phyloP scores from a whole-genome alignment of 2,113 vertebrate species.

The Anarrhichthys ocellatus region DNA sequence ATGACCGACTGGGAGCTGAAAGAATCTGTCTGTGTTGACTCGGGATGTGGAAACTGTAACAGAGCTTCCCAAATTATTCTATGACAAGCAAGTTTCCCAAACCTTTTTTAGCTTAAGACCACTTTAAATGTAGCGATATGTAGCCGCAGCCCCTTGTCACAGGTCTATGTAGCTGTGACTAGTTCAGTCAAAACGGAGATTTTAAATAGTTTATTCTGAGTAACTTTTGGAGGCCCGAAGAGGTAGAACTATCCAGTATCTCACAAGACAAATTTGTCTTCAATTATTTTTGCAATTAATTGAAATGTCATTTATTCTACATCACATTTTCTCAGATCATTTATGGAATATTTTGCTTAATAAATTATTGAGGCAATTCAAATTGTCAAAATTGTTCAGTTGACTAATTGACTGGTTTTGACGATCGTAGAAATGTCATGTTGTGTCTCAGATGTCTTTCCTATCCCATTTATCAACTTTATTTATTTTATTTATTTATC shows the following conservation, averaged over 20 bases:
- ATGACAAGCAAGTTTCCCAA: neutral
- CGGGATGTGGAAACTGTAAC: neutral
- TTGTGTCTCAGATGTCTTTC: neutral
- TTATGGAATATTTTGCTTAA: neutral
- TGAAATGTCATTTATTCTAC: neutral
- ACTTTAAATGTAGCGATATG: neutral
- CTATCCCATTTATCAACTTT: neutral
- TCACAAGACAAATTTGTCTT: neutral
- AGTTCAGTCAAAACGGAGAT: neutral
- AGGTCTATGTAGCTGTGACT: neutral
- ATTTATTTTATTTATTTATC: too few species aligned
- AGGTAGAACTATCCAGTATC: too few species aligned
- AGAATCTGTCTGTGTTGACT: constrained; percentile 22
- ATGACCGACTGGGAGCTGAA: constrained; percentile 5
- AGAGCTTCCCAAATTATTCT: neutral
- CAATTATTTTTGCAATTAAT: neutral
- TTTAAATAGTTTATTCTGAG: neutral
- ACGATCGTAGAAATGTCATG: neutral
- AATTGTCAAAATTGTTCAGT: neutral
- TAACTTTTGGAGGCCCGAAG: neutral
- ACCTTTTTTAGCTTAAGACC: neutral
- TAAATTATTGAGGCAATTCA: neutral
- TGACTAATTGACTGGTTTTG: neutral
- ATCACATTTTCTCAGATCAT: neutral
- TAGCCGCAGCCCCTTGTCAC: too few species aligned